phyloP scores from a whole-genome alignment of 2,888 invertebrate species.

The Rhabditophanes sp. region DNA sequence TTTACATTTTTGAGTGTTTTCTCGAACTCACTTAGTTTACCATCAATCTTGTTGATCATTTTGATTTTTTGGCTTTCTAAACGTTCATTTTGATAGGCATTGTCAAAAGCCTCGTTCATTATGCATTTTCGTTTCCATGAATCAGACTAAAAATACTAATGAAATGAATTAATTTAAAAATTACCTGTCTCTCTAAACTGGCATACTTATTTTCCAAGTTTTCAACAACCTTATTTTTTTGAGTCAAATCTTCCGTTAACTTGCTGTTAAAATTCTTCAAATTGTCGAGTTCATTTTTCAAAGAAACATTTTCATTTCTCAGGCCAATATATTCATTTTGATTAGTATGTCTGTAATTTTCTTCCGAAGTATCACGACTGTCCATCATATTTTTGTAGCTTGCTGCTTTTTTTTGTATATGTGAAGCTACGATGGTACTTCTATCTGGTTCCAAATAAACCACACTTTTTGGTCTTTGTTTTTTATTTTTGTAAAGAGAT shows the following conservation, averaged over 20 bases:
- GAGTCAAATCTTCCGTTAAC: too few species aligned
- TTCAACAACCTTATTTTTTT: too few species aligned
- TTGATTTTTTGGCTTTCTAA: slow-evolving; percentile 12
- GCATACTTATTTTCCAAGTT: too few species aligned
- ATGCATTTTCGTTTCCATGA: too few species aligned
- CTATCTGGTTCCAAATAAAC: slow-evolving; percentile 17
- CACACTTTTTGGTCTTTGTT: slow-evolving; percentile 14
- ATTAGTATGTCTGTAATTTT: too few species aligned
- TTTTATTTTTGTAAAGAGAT: slow-evolving; percentile 5
- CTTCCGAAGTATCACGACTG: too few species aligned
- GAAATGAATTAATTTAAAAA: too few species aligned
- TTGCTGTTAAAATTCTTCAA: too few species aligned
- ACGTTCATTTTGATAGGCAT: slow-evolving; percentile 19
- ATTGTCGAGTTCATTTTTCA: slow-evolving; percentile 13
- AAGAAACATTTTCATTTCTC: slow-evolving; percentile 13
- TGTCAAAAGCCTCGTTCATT: slow-evolving; percentile 29
- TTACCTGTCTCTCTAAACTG: too few species aligned
- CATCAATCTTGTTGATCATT: slow-evolving; percentile 19
- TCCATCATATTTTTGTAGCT: slow-evolving; percentile 14
- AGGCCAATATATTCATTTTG: too few species aligned
- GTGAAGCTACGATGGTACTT: slow-evolving; percentile 4
- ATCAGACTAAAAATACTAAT: too few species aligned
- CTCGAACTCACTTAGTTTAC: slow-evolving; percentile 21
- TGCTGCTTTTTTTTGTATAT: slow-evolving; percentile 10
- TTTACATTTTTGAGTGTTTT: slow-evolving; percentile 20